Conservation (phyloP, 2,888 invertebrate genomes). For the Drosophila mulleri region DNA sequence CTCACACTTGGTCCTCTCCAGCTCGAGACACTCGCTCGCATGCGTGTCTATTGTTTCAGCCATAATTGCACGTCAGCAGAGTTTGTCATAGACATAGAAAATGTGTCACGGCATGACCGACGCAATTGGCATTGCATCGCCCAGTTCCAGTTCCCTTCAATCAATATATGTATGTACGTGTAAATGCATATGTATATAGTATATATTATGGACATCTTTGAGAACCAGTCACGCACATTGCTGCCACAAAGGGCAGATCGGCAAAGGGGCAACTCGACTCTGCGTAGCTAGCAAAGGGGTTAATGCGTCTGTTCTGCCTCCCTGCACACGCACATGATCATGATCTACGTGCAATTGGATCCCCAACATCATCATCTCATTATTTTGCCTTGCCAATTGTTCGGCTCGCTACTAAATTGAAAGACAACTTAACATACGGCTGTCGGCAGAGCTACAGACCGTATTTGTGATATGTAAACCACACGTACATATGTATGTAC, state of each 20-base stretch:
- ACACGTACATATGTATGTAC: too few relatives aligned
- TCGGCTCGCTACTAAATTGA: background rate
- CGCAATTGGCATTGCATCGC: constrained; percentile 25
- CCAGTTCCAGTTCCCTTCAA: constrained; percentile 8
- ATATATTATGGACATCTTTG: constrained; percentile 15
- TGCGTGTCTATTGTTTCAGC: constrained; percentile 47
- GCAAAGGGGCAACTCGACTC: constrained; percentile 4
- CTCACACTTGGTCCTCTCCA: constrained; percentile 7
- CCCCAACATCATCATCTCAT: background rate
- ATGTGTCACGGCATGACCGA: constrained; percentile 25
- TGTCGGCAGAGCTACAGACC: background rate
- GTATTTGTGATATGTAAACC: background rate
- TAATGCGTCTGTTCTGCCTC: constrained; percentile 5
- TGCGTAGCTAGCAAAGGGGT: background rate
- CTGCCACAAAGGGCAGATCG: background rate
- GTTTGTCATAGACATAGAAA: constrained; percentile 36
- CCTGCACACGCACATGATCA: constrained; percentile 16
- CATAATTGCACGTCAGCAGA: constrained; percentile 41
- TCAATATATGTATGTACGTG: background rate
- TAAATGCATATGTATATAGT: too few relatives aligned
- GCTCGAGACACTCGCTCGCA: constrained; percentile 11
- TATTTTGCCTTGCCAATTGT: background rate
- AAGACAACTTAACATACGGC: background rate
- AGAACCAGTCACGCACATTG: constrained; percentile 30
- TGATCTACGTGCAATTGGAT: constrained; percentile 5